Evolutionary conservation across 2,888 invertebrate species (phyloP), one percentile per base, ranked within the genome.

Genomic region (Lobophora halterata): DNA sequence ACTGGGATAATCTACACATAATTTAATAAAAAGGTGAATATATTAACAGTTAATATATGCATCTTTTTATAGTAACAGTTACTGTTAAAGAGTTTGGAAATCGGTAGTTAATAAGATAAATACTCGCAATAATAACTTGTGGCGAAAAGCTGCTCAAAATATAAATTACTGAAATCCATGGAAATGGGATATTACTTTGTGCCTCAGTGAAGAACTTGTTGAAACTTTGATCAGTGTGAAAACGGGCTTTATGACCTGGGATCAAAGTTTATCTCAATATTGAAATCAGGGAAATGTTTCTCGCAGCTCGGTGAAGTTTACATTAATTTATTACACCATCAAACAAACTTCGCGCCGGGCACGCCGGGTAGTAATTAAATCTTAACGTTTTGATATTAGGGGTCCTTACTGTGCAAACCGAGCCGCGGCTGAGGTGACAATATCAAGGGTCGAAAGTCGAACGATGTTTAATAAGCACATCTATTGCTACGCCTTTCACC

Each of bases 321-420:
- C 39, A 42, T 47, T 44, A 46, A 51, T 47, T 54, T 54, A 51
- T 49, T 45, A 52, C 40, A 43, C 24, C 46, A 31, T 36, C 49
- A 32, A 46, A 44, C 42, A 49, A 49, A 45, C 38, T 47, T 41
- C 40, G 33, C 38, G n/a, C 16, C 35, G 35, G 29, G 25, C 24
- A 23, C 24, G 27, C 25, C 35, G 27, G n/a, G 14, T 23, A 35
- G 44, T 46, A 46, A 49, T 51, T 42, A 47, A 48, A 40, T 47
- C 46, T 45, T 41, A 46, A 38, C 34, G 43, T 39, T 33, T 25
- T 13, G 35, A 24, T 45, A 39, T 36, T 44, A 46, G 5, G 36
- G 44, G 5, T 29, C 14, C 20, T 33, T 28, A 29, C n/a, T 18
- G 30, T 26, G 26, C 20, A 41, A 19, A 28, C 20, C 11, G 11